Base-by-base conservation (phyloP, 1,140 invertebrate species). In the Apis laboriosa region DNA sequence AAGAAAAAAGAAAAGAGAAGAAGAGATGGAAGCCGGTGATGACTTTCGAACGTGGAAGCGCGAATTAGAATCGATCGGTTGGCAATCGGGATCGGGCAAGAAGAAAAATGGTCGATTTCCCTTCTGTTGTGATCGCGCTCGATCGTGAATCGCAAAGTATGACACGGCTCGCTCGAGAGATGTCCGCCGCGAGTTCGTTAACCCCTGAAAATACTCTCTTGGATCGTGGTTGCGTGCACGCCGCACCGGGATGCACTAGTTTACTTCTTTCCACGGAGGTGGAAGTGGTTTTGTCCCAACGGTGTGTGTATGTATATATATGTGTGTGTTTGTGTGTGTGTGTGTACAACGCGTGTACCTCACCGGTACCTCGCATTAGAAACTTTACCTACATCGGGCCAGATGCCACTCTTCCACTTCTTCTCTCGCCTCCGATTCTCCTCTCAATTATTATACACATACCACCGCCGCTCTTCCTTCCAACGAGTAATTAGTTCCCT, bases 151-250 rank as follows among this genome's bases (percentile, higher is more conserved):
- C 84, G 83, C 84, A 90, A 92, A 91, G 91, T 92, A 91, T 91
- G 92, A 92, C 91, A 91, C 87, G 89, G 63, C 80, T 86, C 88
- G 88, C 34, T 43, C 85, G 86, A 90, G 75, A 82, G 90, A 90
- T 90, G 92, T 88, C 89, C 88, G 90, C 76, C 67, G 73, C 66
- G 89, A 85, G 93, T 93, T 94, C 92, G 89, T 93, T 93, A 87
- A 94, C 92, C 92, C 88, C 86, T 92, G 91, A 93, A 93, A 93
- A 93, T 93, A 93, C 92, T 94, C 92, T 92, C 89, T 92, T 92
- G 88, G 89, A 91, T 91, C 90, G 84, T 78, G 87, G 90, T 92
- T 92, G 91, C 92, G 91, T 93, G 92, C 90, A 86, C 82, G 74
- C 70, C 34, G n/a, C 80, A 75, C 73, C 77, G 85, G 85, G 92